Evolutionary conservation across 2,797 vertebrate species (phyloP).

Genomic region (Orestias chungarensis): DNA sequence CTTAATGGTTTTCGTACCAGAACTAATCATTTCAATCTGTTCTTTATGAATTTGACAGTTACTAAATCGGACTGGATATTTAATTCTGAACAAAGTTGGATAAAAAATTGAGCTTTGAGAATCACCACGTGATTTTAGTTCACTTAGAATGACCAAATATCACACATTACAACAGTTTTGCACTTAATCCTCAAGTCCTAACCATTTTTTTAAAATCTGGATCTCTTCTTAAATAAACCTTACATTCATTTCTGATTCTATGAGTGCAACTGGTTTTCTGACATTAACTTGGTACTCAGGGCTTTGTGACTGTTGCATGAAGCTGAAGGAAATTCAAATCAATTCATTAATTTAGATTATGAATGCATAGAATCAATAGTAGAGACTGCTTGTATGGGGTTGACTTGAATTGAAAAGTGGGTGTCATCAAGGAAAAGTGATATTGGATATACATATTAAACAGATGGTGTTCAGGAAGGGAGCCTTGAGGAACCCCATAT

Average conservation of each 20-base stretch:
- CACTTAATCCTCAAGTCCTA: not conserved
- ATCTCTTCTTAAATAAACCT: too few relatives aligned
- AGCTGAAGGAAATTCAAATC: not conserved
- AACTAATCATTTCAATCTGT: too few relatives aligned
- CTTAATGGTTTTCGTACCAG: too few relatives aligned
- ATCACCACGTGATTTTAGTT: too few relatives aligned
- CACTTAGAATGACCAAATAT: too few relatives aligned
- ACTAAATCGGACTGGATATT: too few relatives aligned
- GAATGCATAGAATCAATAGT: not conserved
- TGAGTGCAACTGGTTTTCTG: not conserved
- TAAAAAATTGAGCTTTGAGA: too few relatives aligned
- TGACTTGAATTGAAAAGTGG: not conserved
- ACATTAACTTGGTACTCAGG: too few relatives aligned
- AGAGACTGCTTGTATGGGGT: not conserved
- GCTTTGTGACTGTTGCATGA: not conserved
- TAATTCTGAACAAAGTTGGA: too few relatives aligned
- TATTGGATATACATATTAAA: not conserved
- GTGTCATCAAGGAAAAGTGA: not conserved
- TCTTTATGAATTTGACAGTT: too few relatives aligned
- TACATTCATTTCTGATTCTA: not conserved
- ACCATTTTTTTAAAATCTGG: too few relatives aligned
- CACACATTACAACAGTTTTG: not conserved
- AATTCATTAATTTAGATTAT: not conserved
- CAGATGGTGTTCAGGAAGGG: not conserved
- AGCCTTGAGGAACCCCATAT: not conserved